Base-by-base conservation (phyloP, 2,113 vertebrate genomes). In the Puffinus mauretanicus region DNA sequence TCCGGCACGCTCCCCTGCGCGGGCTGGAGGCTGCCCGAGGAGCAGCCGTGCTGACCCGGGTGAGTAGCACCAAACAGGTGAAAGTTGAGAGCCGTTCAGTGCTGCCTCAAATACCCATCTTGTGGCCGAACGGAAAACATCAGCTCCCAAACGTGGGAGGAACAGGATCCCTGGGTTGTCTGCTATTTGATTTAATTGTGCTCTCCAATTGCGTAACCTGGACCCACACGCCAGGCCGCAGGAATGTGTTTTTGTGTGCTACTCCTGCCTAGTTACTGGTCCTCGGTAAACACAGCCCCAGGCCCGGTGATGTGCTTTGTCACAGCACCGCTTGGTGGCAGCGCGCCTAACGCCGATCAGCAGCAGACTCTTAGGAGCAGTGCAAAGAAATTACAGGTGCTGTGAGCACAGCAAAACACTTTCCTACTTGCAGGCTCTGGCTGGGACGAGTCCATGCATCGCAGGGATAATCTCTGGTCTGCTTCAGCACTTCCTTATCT, bases 221-320 rank as follows among this genome's bases (percentile, higher is more conserved):
- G 73, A 2, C 66, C 49, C 46, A 2, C 10, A 0, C 0, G 86
- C 96, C 93, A 92, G 80, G 93, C 93, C 93, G 0, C 94, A 96
- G 92, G 96, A 93, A 96, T 90, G 93, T 86, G 93, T 71, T 80
- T 85, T 27, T 46, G 36, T 75, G 78, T 8, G 69, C 83, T 84
- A 0, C 80, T 78, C 64, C 88, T 65, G 62, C 14, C 1, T 36
- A 2, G 34, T 61, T 69, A 16, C 66, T 8, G 13, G 6, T 17
- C 6, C 64, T 27, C 8, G 4, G 6, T 12, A 10, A 62, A 13
- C 51, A 26, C 44, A 12, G 69, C 8, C 65, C 2, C 25, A 5
- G 20, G 30, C 2, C 0, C 5, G 2, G 52, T 1, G 8, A 16
- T 32, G 55, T 21, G 69, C 90, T 72, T 17, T 82, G 70, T 16